These are phyloP conservation scores for Opisthocomus hoazin DNA, from an alignment of 2,113 vertebrate species.

Conservation along the genomic window DNA sequence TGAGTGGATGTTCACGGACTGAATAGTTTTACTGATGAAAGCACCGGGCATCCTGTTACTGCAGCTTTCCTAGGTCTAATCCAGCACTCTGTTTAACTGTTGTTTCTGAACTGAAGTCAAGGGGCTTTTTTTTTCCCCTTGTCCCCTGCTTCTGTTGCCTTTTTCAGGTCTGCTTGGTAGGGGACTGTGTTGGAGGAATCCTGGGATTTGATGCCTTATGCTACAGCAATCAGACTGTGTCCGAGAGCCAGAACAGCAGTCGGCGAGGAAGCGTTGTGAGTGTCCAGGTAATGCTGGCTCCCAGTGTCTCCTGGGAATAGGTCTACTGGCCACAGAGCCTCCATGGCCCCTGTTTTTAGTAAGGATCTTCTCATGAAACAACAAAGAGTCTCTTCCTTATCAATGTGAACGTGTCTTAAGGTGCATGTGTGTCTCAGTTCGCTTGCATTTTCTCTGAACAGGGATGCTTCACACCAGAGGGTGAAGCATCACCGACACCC, in stretches of 20 bases:
- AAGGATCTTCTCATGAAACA: neutral
- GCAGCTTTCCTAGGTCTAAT: neutral
- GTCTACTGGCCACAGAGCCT: neutral
- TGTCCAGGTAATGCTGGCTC: constrained; percentile 80
- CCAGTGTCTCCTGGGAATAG: neutral
- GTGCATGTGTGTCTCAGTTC: neutral
- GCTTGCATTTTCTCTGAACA: neutral
- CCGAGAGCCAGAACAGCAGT: constrained; percentile 92
- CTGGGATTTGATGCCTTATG: constrained; percentile 94
- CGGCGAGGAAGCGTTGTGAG: constrained; percentile 86
- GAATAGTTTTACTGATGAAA: neutral
- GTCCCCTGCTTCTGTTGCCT: neutral
- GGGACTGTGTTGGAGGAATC: constrained; percentile 97
- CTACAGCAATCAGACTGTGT: constrained; percentile 84
- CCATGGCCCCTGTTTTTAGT: neutral
- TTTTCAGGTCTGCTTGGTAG: constrained; percentile 91
- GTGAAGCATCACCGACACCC: neutral
- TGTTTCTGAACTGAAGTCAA: neutral
- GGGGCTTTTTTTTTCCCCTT: neutral
- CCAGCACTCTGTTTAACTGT: neutral
- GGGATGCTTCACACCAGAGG: neutral
- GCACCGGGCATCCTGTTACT: neutral
- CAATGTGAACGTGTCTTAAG: neutral
- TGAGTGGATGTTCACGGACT: neutral
- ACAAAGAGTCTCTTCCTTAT: neutral